Percentiles rank a stretch among this genome's conserved stretches.
phyloP scores from a whole-genome alignment of 1,140 invertebrate genomes.

The Pectinophora gossypiella region DNA sequence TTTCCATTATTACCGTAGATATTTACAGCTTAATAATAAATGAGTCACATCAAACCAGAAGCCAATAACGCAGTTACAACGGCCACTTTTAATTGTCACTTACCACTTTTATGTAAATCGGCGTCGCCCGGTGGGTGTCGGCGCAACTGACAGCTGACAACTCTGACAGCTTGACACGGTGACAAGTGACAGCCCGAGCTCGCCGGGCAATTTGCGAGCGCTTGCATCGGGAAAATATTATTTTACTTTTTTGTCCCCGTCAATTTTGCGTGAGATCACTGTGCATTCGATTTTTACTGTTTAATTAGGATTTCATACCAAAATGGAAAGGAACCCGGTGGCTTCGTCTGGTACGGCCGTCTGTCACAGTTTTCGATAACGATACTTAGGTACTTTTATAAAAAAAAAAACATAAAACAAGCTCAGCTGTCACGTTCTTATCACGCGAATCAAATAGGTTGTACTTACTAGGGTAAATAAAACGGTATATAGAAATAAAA shows the following conservation, averaged over 20 bases:
- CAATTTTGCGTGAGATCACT: conserved; percentile 3
- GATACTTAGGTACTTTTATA: no score
- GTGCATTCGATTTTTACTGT: conserved; percentile 7
- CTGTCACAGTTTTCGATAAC: no score
- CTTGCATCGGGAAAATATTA: conserved; percentile 17
- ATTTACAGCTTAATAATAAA: no score
- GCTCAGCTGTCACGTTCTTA: no score
- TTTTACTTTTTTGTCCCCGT: conserved; percentile 25
- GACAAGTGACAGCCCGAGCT: conserved; percentile 46
- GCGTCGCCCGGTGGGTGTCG: conserved; percentile 37
- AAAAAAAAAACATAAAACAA: no score
- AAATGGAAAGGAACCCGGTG: no score
- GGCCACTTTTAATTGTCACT: conserved; percentile 51
- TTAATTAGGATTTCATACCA: neutral
- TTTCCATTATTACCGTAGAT: no score
- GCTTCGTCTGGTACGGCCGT: no score
- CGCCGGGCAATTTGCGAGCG: conserved; percentile 47
- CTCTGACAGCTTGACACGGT: conserved; percentile 23
- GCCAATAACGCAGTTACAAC: neutral
- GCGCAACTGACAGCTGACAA: conserved; percentile 33
- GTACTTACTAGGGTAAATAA: no score
- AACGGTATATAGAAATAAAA: no score
- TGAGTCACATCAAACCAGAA: neutral
- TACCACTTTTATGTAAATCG: conserved; percentile 56
- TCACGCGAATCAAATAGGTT: no score